These are phyloP conservation scores for Arion vulgaris DNA, from an alignment of 1,140 invertebrate species.

Conservation along the genomic window DNA sequence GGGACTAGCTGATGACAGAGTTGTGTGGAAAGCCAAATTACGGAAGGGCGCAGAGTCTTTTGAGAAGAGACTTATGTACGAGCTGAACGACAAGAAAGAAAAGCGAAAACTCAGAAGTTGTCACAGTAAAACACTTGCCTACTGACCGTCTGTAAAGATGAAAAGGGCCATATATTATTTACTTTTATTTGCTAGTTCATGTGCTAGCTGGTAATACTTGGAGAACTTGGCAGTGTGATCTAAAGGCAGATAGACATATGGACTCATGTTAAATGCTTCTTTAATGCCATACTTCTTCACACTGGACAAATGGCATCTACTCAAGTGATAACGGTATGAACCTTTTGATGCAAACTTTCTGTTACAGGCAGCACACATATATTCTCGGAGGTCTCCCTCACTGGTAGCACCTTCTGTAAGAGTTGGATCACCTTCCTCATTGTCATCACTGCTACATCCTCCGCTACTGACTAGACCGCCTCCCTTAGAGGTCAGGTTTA, in stretches of 20 bases:
- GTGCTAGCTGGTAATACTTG: slow-evolving; percentile 70
- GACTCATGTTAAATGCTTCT: slow-evolving; percentile 82
- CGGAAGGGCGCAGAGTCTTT: no score
- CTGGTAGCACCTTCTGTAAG: slow-evolving; percentile 51
- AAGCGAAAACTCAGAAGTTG: no score
- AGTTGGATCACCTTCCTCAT: slow-evolving; percentile 33
- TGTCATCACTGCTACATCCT: slow-evolving; percentile 39
- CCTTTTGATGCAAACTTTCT: slow-evolving; percentile 97
- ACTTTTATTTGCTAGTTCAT: slow-evolving; percentile 66
- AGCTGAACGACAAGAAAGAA: no score
- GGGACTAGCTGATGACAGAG: no score
- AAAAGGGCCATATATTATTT: slow-evolving; percentile 43
- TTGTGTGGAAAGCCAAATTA: no score
- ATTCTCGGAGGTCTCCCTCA: slow-evolving; percentile 49
- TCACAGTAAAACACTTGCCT: no score
- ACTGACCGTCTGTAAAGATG: no score
- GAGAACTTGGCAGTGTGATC: slow-evolving; percentile 69
- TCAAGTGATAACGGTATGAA: slow-evolving; percentile 95
- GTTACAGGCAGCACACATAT: slow-evolving; percentile 95
- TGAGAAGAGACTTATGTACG: no score
- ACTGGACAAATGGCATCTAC: slow-evolving; percentile 90
- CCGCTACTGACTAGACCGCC: not conserved
- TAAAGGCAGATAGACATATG: slow-evolving; percentile 68
- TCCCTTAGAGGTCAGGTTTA: slow-evolving; percentile 55
- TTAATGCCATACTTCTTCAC: slow-evolving; percentile 79